Percentiles rank a stretch among this genome's conserved stretches.
Evolutionary conservation across 2,113 vertebrate genomes (phyloP).

Genomic region (Brachionichthys hirsutus): DNA sequence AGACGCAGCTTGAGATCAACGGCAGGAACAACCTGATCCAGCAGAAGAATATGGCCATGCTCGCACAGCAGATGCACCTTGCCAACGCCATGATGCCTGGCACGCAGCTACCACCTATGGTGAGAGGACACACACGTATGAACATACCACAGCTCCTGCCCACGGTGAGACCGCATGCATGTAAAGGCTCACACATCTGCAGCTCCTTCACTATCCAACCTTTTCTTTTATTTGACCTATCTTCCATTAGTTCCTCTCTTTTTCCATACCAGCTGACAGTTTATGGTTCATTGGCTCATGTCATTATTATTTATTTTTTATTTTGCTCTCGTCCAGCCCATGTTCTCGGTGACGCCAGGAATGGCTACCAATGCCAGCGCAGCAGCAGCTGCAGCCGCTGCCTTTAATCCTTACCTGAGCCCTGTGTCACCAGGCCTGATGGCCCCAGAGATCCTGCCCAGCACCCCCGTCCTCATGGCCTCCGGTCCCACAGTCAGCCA

Average conservation of each 20-base stretch:
- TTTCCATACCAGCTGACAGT: neutral
- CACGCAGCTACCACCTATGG: constrained; percentile 89
- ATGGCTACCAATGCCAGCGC: constrained; percentile 83
- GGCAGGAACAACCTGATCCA: constrained; percentile 99
- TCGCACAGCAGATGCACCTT: constrained; percentile 98
- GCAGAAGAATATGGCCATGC: constrained; percentile 99
- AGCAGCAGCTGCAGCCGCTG: constrained; percentile 83
- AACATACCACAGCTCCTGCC: constrained; percentile 51
- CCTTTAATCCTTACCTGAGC: constrained; percentile 98
- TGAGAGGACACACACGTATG: constrained; percentile 72
- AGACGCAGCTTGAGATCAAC: constrained; percentile 98
- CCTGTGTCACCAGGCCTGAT: constrained; percentile 95
- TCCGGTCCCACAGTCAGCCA: constrained; percentile 84
- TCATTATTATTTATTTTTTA: constrained; percentile 15
- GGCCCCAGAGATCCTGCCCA: constrained; percentile 89
- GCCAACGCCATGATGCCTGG: constrained; percentile 98
- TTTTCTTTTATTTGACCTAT: constrained; percentile 1
- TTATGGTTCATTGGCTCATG: neutral
- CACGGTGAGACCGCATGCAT: constrained; percentile 51
- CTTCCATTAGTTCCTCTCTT: constrained; percentile 4
- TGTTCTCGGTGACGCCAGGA: constrained; percentile 94
- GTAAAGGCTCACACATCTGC: constrained; percentile 24
- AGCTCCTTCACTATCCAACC: constrained; percentile 15
- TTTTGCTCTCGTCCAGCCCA: constrained; percentile 79
- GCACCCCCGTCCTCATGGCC: constrained; percentile 88